phyloP scores from a whole-genome alignment of 2,888 invertebrate species.

The Drosophila putrida region DNA sequence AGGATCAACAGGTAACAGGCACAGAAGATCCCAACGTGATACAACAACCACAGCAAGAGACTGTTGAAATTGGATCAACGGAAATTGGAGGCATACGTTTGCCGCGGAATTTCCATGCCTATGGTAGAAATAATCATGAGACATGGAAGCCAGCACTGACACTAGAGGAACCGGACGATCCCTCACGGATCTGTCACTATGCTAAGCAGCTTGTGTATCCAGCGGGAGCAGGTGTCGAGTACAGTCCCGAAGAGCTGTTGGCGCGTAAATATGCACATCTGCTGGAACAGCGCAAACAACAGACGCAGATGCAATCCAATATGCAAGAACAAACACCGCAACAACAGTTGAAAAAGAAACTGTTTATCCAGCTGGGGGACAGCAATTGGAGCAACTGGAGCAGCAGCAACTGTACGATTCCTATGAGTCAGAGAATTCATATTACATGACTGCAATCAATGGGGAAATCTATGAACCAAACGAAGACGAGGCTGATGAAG shows the following conservation, averaged over 20 bases:
- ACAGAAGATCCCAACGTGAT: constrained; percentile 2
- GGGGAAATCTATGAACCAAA: constrained; percentile 49
- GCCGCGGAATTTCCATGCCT: constrained; percentile 83
- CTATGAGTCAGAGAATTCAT: constrained; percentile 60
- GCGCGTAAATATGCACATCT: constrained; percentile 74
- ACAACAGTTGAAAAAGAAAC: constrained; percentile 11
- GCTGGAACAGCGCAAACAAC: constrained; percentile 48
- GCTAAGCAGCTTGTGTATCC: constrained; percentile 84
- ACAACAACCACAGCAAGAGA: constrained; percentile 34
- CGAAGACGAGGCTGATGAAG: constrained; percentile 24
- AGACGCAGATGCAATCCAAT: constrained; percentile 22
- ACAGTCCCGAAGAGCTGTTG: constrained; percentile 84
- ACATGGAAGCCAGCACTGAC: constrained; percentile 85
- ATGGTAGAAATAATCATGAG: constrained; percentile 84
- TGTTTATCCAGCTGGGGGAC: constrained; percentile 5
- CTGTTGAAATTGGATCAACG: constrained; percentile 23
- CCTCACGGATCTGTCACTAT: constrained; percentile 84
- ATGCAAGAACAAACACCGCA: constrained; percentile 15
- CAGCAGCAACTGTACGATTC: constrained; percentile 50
- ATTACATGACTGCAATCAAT: constrained; percentile 62
- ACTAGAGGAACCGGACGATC: constrained; percentile 85
- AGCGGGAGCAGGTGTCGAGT: constrained; percentile 81
- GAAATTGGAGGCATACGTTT: constrained; percentile 77
- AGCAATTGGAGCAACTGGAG: constrained; percentile 12
- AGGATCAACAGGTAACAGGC: constrained; percentile 7